phyloP scores from a whole-genome alignment of 2,797 vertebrate genomes.

The Sphaeramia orbicularis region DNA sequence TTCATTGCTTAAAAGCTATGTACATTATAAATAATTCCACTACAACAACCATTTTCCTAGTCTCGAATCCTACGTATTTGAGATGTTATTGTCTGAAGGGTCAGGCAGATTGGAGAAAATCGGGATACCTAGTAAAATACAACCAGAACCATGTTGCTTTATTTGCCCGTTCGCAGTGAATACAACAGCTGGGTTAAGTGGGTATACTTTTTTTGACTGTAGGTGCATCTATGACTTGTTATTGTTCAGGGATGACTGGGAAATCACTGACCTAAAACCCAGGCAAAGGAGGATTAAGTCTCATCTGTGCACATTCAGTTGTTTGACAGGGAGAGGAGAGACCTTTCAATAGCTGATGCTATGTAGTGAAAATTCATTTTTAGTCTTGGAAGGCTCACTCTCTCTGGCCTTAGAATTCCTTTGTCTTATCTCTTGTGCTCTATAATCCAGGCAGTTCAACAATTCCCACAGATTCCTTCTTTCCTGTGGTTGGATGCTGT shows the following conservation, averaged over 20 bases:
- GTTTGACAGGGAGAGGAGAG: conserved; percentile 1
- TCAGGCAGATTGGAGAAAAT: conserved; percentile 19
- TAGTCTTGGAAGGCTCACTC: conserved; percentile 1
- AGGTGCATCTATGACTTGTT: conserved; percentile 24
- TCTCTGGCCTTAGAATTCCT: neutral
- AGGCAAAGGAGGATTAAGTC: conserved; percentile 19
- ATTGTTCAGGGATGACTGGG: conserved; percentile 25
- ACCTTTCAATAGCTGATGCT: conserved; percentile 3
- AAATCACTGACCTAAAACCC: conserved; percentile 47
- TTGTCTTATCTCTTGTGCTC: conserved; percentile 53
- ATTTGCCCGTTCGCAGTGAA: conserved; percentile 48
- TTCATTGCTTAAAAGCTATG: conserved; percentile 84
- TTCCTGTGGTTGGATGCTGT: neutral
- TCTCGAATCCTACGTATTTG: conserved; percentile 69
- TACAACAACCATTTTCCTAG: conserved; percentile 78
- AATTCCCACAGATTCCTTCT: neutral
- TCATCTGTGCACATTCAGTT: conserved; percentile 6
- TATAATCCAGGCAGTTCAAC: conserved; percentile 25
- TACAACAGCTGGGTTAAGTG: conserved; percentile 40
- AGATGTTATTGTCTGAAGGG: conserved; percentile 58
- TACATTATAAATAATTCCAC: conserved; percentile 89
- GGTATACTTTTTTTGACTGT: conserved; percentile 22
- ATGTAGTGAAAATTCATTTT: neutral
- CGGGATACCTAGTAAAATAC: conserved; percentile 35
- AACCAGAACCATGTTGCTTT: conserved; percentile 30